A percentile compares a stretch with the other conserved stretches of the same genome.
Conservation (phyloP, 2,113 vertebrate genomes). For the Geococcyx californianus region DNA sequence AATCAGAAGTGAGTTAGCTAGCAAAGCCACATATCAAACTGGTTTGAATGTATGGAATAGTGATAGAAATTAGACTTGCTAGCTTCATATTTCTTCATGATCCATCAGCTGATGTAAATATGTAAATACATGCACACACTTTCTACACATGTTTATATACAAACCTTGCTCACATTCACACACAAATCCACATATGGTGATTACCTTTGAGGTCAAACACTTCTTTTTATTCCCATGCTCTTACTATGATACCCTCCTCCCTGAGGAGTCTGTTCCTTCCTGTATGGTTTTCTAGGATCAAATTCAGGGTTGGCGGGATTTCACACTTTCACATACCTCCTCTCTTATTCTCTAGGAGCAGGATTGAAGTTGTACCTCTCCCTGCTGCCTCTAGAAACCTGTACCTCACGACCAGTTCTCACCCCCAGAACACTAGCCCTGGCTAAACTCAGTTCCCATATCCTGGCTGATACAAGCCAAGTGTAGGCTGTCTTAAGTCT, state of each 20-base stretch:
- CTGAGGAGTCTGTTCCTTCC: neutral
- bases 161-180: neutral
- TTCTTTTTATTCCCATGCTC: neutral
- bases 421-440: neutral
- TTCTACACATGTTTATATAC: neutral
- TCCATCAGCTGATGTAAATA: slow-evolving; percentile 38
- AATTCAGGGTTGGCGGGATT: neutral
- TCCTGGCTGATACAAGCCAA: neutral
- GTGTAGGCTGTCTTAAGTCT: neutral
- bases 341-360: neutral
- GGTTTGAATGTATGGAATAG: slow-evolving; percentile 31
- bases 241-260: neutral
- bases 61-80: slow-evolving; percentile 10
- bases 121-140: slow-evolving; percentile 7
- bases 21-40: neutral
- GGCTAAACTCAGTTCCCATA: neutral
- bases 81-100: neutral
- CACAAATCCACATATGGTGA: neutral
- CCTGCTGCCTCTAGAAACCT: neutral
- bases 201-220: neutral
- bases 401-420: neutral
- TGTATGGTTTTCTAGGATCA: neutral
- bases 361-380: neutral
- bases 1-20: neutral
- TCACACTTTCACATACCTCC: neutral